These are phyloP conservation scores for Egretta garzetta DNA, from an alignment of 2,113 vertebrate genomes.

Conservation along the genomic window DNA sequence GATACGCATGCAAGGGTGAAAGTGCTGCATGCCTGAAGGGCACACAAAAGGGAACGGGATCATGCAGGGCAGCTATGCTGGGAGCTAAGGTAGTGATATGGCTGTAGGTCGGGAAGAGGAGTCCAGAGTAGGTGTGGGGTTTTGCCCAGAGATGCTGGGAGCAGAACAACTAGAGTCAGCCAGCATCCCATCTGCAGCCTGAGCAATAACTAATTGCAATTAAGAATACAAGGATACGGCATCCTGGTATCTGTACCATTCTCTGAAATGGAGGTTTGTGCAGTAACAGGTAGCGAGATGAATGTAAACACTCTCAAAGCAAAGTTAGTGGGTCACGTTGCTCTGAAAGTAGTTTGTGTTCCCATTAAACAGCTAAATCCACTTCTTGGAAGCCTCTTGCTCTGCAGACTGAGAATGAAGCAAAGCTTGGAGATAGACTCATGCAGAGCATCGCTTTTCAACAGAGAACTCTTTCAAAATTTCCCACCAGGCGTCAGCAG, in stretches of 20 bases:
- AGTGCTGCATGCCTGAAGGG: background rate
- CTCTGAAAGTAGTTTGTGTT: background rate
- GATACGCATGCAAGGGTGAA: background rate
- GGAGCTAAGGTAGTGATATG: background rate
- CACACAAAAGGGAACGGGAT: accelerated
- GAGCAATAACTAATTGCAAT: background rate
- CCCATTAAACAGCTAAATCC: background rate
- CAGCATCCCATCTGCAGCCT: background rate
- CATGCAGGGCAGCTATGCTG: accelerated
- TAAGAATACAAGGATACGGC: too few species aligned
- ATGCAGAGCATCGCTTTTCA: conserved; percentile 60
- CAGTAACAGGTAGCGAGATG: background rate
- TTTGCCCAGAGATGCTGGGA: background rate
- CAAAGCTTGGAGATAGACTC: background rate
- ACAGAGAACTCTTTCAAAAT: conserved; percentile 65
- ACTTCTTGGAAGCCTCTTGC: background rate
- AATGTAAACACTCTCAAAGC: background rate
- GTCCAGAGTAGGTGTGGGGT: background rate
- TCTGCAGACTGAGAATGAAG: background rate
- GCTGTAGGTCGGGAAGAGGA: background rate
- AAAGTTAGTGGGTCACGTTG: accelerated
- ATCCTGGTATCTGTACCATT: too few species aligned
- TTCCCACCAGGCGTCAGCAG: conserved; percentile 77
- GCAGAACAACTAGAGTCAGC: background rate
- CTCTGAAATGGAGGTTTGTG: background rate